Evolutionary conservation across 2,113 vertebrate species (phyloP).

Genomic region (Aramus guarauna): DNA sequence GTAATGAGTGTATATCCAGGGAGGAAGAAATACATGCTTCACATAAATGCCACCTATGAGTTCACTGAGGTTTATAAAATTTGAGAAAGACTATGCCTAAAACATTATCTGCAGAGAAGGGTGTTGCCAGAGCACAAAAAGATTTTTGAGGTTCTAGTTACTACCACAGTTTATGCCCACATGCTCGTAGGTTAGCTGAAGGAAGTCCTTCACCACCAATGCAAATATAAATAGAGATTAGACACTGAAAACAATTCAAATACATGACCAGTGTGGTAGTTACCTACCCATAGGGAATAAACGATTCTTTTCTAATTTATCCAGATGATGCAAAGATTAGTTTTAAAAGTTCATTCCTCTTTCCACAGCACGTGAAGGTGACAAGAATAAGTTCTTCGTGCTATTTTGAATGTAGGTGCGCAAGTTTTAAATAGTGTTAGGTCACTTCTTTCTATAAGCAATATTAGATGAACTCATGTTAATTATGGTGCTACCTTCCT

Average conservation of each 20-base stretch:
- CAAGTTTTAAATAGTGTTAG: not conserved
- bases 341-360: not conserved
- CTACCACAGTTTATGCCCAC: not conserved
- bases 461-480: not conserved
- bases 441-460: not conserved
- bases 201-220: not conserved
- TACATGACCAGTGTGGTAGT: not conserved
- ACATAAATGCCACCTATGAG: not conserved
- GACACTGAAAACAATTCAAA: not conserved
- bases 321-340: not conserved
- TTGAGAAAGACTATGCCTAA: not conserved
- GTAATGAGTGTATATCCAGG: not conserved
- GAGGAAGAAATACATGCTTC: not conserved
- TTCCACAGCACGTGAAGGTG: not conserved
- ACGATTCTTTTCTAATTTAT: not conserved
- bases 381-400: not conserved
- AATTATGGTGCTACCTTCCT: not conserved
- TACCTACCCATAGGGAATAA: not conserved
- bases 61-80: not conserved
- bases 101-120: not conserved
- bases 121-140: not conserved
- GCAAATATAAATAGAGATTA: not conserved
- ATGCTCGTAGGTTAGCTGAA: not conserved
- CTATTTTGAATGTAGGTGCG: not conserved
- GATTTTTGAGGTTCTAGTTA: not conserved